Base-by-base conservation (phyloP, 2,797 vertebrate species). In the Schizothorax lantsangensis region DNA sequence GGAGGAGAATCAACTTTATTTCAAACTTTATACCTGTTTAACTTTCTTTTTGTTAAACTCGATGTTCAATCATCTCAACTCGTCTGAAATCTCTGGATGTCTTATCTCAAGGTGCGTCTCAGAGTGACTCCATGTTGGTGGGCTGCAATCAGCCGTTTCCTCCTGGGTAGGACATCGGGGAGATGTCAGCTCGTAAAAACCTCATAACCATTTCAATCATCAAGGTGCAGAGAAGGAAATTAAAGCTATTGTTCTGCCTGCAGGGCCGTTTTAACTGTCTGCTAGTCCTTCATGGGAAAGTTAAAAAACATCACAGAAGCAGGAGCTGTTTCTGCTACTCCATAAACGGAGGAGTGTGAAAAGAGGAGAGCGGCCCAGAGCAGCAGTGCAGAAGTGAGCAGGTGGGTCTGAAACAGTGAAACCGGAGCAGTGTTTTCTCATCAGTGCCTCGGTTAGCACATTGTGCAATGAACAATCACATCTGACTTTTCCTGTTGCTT, bases 401-500 rank as follows among this genome's bases (percentile, higher is more conserved):
- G n/a, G n/a, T n/a, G n/a, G n/a, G n/a, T n/a, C n/a, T n/a, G n/a
- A n/a, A n/a, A 68, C 62, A 77, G 73, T 81, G 85, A 79, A 86
- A 74, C 79, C 68, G 62, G 59, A 89, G 86, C 89, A 90, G 83
- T 88, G 80, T 85, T 87, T 81, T 84, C 88, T 69, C 87, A 86
- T 84, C 80, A 69, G 78, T 57, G 72, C 79, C 72, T 69, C 81
- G 78, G 81, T 78, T 43, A 90, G 85, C 75, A 57, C 52, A 73
- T 88, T 91, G 85, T 77, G 89, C 88, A 91, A 89, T 36, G 71
- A 12, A 80, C 69, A 83, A 85, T 79, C 75, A 62, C 84, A 59
- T 87, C 86, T 80, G 40, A 68, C 88, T 88, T 89, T 91, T 92
- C 92, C 92, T 91, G 91, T 92, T 91, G 90, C 90, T 91, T 90